phyloP scores from a whole-genome alignment of 2,888 invertebrate species.

The Catocala sponsa region DNA sequence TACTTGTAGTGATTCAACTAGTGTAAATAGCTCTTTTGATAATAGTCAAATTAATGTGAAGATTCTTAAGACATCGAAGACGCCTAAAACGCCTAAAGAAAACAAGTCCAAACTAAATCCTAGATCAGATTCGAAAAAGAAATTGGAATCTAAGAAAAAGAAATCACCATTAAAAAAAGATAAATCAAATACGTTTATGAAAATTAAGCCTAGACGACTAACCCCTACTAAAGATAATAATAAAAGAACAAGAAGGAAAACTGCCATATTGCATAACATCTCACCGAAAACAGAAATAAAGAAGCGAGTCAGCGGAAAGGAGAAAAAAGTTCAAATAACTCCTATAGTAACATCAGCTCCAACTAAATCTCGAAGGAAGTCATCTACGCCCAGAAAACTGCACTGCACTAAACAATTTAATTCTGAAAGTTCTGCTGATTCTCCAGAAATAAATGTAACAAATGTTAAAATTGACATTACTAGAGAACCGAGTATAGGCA shows the following conservation, averaged over 20 bases:
- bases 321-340: slow-evolving; percentile 49
- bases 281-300: slow-evolving; percentile 45
- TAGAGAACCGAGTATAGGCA: slow-evolving; percentile 38
- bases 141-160: slow-evolving; percentile 54
- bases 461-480: slow-evolving; percentile 43
- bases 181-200: slow-evolving; percentile 71
- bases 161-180: slow-evolving; percentile 71
- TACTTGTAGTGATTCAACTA: slow-evolving; percentile 61
- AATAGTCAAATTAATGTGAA: slow-evolving; percentile 38
- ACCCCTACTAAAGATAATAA: slow-evolving; percentile 71
- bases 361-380: slow-evolving; percentile 82
- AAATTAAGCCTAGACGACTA: slow-evolving; percentile 73
- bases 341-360: slow-evolving; percentile 55
- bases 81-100: slow-evolving; percentile 49
- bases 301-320: slow-evolving; percentile 60
- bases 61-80: slow-evolving; percentile 34
- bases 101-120: slow-evolving; percentile 41
- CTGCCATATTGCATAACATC: slow-evolving; percentile 43
- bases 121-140: slow-evolving; percentile 40
- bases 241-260: slow-evolving; percentile 58
- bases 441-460: slow-evolving; percentile 57
- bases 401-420: slow-evolving; percentile 74
- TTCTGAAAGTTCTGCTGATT: slow-evolving; percentile 67
- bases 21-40: slow-evolving; percentile 55
- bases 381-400: slow-evolving; percentile 83